Evolutionary conservation across 2,797 vertebrate genomes (phyloP), one percentile per base, ranked within the genome.

Genomic region (Lindbergichthys nudifrons): DNA sequence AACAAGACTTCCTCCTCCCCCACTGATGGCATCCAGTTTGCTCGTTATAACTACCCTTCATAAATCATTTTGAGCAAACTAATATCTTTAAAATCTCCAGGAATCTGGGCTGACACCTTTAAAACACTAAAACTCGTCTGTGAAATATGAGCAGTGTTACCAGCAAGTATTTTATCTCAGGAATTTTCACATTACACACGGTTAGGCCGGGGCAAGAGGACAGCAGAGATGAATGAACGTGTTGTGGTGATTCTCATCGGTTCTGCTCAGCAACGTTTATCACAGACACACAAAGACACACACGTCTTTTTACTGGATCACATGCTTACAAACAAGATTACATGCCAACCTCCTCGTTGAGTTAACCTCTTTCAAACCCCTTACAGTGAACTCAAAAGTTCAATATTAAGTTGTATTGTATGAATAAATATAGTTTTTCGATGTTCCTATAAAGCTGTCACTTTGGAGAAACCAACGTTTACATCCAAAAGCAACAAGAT

Each of bases 241-340:
- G 30, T 53, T 36, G 54, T 43, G 16, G 39, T 19, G 65, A 66
- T 50, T 65, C 66, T 73, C 26, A 42, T 65, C 36, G 36, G 36
- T 57, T 71, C 7, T 67, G 39, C 56, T 57, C 5, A 39, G 60
- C 12, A n/a, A 53, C 74, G 47, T 75, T 73, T 39, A 39, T 26
- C 68, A n/a, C 39, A 30, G 11, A 41, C 36, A 53, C 64, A 46
- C 39, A 56, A n/a, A 57, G 32, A 60, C 63, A n/a, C 56, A 32
- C 14, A 18, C 26, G 65, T 59, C 66, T 65, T 66, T 26, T 76
- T 39, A 32, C 67, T 50, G 61, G 77, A 75, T 79, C 80, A 64
- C 72, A 79, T 43, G 76, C 77, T 79, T 51, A 70, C 58, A 51
- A 56, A 65, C 56, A 18, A 59, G 73, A 86, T 82, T 61, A 79